Conservation (phyloP, 2,797 vertebrate species). For the Schizothorax lantsangensis region DNA sequence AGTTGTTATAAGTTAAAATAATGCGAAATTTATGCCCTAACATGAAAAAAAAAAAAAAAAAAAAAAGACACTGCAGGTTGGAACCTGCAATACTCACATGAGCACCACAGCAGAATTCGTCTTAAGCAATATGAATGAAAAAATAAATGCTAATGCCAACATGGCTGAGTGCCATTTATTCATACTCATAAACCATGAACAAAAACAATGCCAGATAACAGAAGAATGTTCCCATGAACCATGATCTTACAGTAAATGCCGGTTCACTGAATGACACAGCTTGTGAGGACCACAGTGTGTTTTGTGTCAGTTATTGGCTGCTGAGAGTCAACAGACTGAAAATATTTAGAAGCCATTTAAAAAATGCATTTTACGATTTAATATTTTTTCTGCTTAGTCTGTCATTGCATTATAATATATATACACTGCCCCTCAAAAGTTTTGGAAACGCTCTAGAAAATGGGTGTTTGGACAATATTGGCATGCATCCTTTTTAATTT, state of each 20-base stretch:
- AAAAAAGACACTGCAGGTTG: neutral
- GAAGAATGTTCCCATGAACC: neutral
- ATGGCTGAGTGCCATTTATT: neutral
- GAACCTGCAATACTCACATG: neutral
- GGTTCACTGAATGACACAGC: no score
- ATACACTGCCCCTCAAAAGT: no score
- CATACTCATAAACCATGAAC: neutral
- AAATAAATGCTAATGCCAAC: neutral
- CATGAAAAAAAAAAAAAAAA: neutral
- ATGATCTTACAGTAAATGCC: neutral
- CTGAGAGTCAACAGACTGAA: neutral
- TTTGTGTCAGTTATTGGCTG: neutral
- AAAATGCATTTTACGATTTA: neutral
- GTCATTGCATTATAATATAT: neutral
- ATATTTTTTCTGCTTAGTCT: neutral
- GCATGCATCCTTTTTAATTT: no score
- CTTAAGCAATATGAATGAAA: neutral
- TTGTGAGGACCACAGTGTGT: neutral
- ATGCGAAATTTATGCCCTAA: neutral
- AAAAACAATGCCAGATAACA: constrained; percentile 1
- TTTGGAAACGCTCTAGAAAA: no score
- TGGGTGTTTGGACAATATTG: no score
- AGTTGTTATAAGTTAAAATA: neutral
- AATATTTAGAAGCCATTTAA: neutral
- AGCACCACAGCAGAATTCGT: neutral